Conservation (phyloP, 2,888 invertebrate genomes). For the Folsomia manolachei region DNA sequence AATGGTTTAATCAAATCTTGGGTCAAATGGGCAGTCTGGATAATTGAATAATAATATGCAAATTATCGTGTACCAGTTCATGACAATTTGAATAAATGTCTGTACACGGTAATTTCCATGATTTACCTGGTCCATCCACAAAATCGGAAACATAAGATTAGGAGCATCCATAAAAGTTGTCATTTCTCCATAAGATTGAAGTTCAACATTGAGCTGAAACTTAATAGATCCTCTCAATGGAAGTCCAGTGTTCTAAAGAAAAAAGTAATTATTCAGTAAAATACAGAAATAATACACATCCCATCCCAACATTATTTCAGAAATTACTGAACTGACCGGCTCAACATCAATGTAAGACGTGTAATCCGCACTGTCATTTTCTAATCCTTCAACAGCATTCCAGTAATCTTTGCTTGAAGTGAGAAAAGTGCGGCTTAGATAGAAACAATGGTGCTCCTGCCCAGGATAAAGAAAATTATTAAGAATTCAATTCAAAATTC, state of each 20-base stretch:
- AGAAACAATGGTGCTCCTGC: slow-evolving; percentile 38
- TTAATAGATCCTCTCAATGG: slow-evolving; percentile 40
- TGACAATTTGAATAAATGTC: not conserved
- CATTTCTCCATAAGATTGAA: slow-evolving; percentile 45
- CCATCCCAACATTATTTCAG: not conserved
- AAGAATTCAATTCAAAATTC: not conserved
- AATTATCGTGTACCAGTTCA: too few species aligned
- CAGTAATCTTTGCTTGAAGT: slow-evolving; percentile 29
- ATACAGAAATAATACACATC: not conserved
- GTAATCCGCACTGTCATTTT: slow-evolving; percentile 29
- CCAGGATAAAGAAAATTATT: too few species aligned
- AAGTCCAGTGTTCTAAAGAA: slow-evolving; percentile 38
- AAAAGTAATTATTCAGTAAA: not conserved
- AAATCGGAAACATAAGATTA: slow-evolving; percentile 43
- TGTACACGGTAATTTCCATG: not conserved
- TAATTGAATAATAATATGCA: too few species aligned
- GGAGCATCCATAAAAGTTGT: slow-evolving; percentile 41
- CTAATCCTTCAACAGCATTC: slow-evolving; percentile 32
- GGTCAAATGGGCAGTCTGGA: too few species aligned
- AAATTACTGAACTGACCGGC: slow-evolving; percentile 32
- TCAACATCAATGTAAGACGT: slow-evolving; percentile 35
- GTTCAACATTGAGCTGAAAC: slow-evolving; percentile 45
- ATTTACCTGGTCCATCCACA: slow-evolving; percentile 48
- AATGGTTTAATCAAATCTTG: too few species aligned
- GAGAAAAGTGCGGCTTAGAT: slow-evolving; percentile 38